Conservation (phyloP, 2,888 invertebrate species). For the Polydrusus tereticollis region DNA sequence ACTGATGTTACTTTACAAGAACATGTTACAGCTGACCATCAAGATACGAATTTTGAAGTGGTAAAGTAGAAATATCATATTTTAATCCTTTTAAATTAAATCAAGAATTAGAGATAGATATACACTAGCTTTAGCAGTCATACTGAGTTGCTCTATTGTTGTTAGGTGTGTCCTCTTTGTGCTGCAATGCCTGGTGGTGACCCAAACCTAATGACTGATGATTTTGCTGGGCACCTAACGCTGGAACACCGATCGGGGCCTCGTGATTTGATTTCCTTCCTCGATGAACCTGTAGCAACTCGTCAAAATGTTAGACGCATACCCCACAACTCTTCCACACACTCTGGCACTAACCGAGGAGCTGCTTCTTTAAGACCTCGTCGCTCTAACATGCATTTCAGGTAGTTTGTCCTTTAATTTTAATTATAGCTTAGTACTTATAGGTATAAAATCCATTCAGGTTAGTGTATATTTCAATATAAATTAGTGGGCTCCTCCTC, state of each 20-base stretch:
- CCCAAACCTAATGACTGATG: conserved; percentile 97
- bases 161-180: conserved; percentile 96
- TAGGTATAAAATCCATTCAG: too few relatives aligned
- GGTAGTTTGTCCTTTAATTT: conserved; percentile 66
- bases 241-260: conserved; percentile 87
- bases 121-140: not conserved
- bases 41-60: conserved; percentile 92
- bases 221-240: conserved; percentile 96
- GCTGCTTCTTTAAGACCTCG: conserved; percentile 74
- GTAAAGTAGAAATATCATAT: conserved; percentile 64
- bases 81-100: not conserved
- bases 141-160: conserved; percentile 45
- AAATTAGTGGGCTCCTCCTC: too few relatives aligned
- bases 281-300: conserved; percentile 88
- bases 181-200: conserved; percentile 97
- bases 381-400: conserved; percentile 95
- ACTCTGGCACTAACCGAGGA: conserved; percentile 60
- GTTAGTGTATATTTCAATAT: too few relatives aligned
- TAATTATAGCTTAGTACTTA: too few relatives aligned
- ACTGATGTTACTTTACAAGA: conserved; percentile 93
- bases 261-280: conserved; percentile 92
- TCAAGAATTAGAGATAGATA: not conserved
- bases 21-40: conserved; percentile 92
- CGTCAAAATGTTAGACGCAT: conserved; percentile 67
- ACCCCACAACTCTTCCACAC: conserved; percentile 62